Percentiles rank a stretch among this genome's conserved stretches.
phyloP scores from a whole-genome alignment of 2,888 invertebrate species.

The Noctua janthina region DNA sequence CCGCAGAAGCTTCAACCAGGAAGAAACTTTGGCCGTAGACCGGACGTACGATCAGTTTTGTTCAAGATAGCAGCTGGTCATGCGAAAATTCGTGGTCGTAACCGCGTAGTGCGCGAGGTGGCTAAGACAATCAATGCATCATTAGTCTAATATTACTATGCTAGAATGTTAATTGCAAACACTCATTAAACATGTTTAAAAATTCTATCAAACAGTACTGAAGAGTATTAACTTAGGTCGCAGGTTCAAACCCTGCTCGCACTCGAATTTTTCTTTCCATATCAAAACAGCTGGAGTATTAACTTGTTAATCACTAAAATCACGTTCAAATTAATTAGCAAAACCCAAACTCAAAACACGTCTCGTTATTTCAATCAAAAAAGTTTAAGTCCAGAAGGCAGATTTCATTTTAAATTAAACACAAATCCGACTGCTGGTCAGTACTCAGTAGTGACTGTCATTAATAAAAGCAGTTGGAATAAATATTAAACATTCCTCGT shows the following conservation, averaged over 20 bases:
- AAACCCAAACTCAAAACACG: not conserved
- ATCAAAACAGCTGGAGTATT: no score
- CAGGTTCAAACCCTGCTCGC: no score
- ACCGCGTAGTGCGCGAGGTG: no score
- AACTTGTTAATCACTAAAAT: not conserved
- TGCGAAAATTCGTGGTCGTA: not conserved
- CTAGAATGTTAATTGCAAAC: not conserved
- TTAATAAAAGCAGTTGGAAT: conserved; percentile 71
- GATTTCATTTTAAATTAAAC: conserved; percentile 64
- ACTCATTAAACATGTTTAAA: not conserved
- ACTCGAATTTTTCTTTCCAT: no score
- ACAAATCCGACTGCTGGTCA: conserved; percentile 50
- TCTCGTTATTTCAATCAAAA: conserved; percentile 52
- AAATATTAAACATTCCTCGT: conserved; percentile 74
- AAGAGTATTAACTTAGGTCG: not conserved
- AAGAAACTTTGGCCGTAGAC: not conserved
- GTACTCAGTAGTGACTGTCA: conserved; percentile 47
- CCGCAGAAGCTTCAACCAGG: not conserved
- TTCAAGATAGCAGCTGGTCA: not conserved
- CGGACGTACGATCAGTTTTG: not conserved
- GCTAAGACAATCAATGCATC: not conserved
- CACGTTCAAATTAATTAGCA: not conserved
- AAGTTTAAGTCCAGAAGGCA: conserved; percentile 44
- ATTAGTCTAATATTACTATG: not conserved
- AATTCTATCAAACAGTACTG: not conserved